Evolutionary conservation across 2,113 vertebrate species (phyloP), one percentile per base, ranked within the genome.

Genomic region (Dromas ardeola): DNA sequence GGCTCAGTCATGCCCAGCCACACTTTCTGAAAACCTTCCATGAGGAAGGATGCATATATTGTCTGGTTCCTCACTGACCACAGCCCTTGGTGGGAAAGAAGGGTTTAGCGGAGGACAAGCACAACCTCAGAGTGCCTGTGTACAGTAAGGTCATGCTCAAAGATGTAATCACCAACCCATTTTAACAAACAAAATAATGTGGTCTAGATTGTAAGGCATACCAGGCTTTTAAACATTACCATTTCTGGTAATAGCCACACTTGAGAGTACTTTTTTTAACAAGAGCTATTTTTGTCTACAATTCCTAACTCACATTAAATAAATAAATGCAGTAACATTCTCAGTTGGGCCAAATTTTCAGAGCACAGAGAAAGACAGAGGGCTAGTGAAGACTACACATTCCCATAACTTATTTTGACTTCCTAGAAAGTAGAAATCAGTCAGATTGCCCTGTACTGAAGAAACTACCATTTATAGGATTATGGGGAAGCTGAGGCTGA

Each of bases 321-420:
- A 71, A 62, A 63, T 50, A 87, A 70, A 86, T 86, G 63, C 72
- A 43, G 56, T 55, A 78, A 78, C 40, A 18, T 11, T 81, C 47
- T 81, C 73, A 43, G 29, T 2, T 74, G 32, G 56, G 49, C n/a
- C 70, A 73, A 84, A 69, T 65, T 91, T 89, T 72, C 77, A 65
- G 52, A 95, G 47, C 56, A 71, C 59, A 81, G 59, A 89, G 78
- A 85, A 45, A 85, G 53, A 3, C n/a, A 53, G 29, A 63, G n/a
- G n/a, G 66, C 6, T 50, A 65, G 52, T 0, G 0, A 88, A 84
- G 52, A 63, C 38, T 15, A 36, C 42, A 49, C 0, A 0, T 11
- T 49, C 56, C 26, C 34, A 1, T 43, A 55, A 71, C 32, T 52
- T 88, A 45, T 22, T 90, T 32, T 32, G 22, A 5, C 56, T 84